phyloP scores from a whole-genome alignment of 1,140 invertebrate species.

The Lanistes nyassanus region DNA sequence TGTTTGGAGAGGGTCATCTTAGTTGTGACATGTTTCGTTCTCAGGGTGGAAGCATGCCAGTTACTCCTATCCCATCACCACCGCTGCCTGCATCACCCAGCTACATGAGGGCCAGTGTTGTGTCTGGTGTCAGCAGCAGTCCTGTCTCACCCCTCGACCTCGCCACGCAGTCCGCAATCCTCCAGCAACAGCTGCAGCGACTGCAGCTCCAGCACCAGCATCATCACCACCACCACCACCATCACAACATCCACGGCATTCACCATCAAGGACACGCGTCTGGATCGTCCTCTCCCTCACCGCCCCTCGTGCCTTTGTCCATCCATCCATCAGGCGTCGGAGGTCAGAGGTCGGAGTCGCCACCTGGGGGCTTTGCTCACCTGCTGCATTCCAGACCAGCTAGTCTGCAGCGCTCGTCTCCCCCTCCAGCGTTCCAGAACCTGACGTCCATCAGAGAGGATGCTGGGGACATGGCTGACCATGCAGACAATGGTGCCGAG shows the following conservation, averaged over 20 bases:
- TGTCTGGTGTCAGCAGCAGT: background rate
- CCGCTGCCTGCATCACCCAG: conserved; percentile 57
- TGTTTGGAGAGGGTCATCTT: background rate
- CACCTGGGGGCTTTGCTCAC: background rate
- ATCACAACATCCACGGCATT: background rate
- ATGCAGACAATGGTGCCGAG: conserved; percentile 33
- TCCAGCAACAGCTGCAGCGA: conserved; percentile 67
- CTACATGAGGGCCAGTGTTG: conserved; percentile 19
- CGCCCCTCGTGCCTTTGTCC: conserved; percentile 12
- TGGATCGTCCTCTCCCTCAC: conserved; percentile 16
- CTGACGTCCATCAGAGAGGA: conserved; percentile 88
- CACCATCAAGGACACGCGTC: conserved; percentile 24
- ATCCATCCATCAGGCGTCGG: conserved; percentile 1
- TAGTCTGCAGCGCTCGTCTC: conserved; percentile 40
- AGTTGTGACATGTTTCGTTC: background rate
- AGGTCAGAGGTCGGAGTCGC: conserved; percentile 4
- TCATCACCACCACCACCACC: conserved; percentile 8
- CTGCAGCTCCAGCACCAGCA: conserved; percentile 67
- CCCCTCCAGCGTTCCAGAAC: conserved; percentile 70
- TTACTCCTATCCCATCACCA: conserved; percentile 52
- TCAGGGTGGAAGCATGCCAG: conserved; percentile 27
- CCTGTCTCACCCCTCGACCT: conserved; percentile 3
- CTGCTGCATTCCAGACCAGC: conserved; percentile 22
- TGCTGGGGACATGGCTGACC: conserved; percentile 42
- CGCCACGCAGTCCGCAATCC: conserved; percentile 44